Evolutionary conservation across 2,797 vertebrate species (phyloP).

Genomic region (Pantherophis vulpinus): DNA sequence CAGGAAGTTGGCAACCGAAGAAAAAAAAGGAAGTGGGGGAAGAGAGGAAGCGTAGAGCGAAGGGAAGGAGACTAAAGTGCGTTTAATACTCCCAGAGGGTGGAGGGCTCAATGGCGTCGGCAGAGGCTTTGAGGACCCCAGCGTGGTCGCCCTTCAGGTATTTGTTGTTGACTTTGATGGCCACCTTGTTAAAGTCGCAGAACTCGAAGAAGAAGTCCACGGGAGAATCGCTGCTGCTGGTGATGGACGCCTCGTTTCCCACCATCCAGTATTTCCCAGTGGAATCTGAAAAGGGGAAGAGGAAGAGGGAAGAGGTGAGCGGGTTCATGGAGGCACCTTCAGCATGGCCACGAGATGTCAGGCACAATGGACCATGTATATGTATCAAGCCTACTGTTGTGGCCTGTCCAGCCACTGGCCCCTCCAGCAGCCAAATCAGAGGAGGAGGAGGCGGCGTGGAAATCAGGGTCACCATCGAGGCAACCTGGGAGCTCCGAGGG

Average conservation of each 20-base stretch:
- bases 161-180: conserved; percentile 88
- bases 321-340: fast-evolving
- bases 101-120: conserved; percentile 87
- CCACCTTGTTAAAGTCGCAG: conserved; percentile 97
- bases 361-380: background rate
- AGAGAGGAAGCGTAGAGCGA: background rate
- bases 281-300: conserved; percentile 74
- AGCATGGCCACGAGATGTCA: background rate
- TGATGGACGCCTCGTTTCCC: conserved; percentile 85
- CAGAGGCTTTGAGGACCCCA: conserved; percentile 92
- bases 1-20: conserved; percentile 45
- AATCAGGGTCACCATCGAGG: no score
- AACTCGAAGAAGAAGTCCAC: conserved; percentile 98
- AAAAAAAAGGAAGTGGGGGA: background rate
- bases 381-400: background rate
- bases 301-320: background rate
- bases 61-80: conserved; percentile 61
- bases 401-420: no score
- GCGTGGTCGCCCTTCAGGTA: conserved; percentile 97
- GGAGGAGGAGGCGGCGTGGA: fast-evolving
- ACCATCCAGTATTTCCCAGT: conserved; percentile 98
- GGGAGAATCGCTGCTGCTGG: conserved; percentile 91
- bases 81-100: conserved; percentile 96
- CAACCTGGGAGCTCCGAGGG: no score
- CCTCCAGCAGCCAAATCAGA: no score